phyloP scores from a whole-genome alignment of 2,888 invertebrate species.

The Brachypalpus laphriformis region DNA sequence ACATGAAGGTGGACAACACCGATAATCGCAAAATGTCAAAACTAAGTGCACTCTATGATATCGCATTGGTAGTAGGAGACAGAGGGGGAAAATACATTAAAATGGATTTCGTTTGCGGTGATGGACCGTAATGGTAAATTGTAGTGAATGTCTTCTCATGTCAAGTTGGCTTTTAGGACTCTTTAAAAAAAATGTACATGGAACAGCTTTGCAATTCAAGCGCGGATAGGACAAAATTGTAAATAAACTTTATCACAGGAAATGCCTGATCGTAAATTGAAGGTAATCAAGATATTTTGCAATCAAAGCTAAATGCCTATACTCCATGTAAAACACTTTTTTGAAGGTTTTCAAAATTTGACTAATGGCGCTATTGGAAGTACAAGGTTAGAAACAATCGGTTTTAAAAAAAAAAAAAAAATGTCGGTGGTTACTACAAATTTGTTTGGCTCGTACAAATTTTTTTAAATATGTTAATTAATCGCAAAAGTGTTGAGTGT shows the following conservation, averaged over 20 bases:
- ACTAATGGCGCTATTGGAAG: no score
- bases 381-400: no score
- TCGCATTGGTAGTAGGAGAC: neutral
- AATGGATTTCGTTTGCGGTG: constrained; percentile 44
- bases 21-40: constrained; percentile 65
- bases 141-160: constrained; percentile 25
- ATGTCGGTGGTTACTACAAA: no score
- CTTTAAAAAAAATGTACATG: constrained; percentile 26
- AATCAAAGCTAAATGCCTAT: neutral
- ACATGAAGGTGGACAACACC: constrained; percentile 71
- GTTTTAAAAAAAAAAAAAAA: no score
- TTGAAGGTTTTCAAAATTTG: no score
- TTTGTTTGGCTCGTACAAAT: no score
- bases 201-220: neutral
- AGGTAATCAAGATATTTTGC: neutral
- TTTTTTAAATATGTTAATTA: no score
- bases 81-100: constrained; percentile 19
- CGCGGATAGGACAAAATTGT: neutral
- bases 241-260: neutral
- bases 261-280: neutral
- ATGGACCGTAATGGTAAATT: constrained; percentile 63
- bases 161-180: constrained; percentile 48
- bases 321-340: no score
- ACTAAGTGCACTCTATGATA: constrained; percentile 71
- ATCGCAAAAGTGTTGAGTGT: no score